These are phyloP conservation scores for Rhodinocichla rosea DNA, from an alignment of 2,113 vertebrate species.

Conservation along the genomic window DNA sequence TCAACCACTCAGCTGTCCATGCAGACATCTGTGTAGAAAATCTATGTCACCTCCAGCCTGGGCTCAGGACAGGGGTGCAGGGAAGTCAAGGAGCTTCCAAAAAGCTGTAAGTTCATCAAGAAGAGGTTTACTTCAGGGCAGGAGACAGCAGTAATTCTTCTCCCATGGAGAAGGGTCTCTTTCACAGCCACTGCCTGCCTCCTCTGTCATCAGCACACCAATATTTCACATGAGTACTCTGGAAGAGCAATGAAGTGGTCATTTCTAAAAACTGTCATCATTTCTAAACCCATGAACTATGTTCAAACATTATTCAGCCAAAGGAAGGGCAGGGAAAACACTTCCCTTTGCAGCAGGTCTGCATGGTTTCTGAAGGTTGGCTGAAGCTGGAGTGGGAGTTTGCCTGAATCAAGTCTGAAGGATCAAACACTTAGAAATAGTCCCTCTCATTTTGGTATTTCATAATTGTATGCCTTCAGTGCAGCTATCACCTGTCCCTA, in stretches of 20 bases:
- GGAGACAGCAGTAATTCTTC: neutral
- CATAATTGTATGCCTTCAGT: neutral
- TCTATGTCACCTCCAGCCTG: neutral
- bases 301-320: neutral
- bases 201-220: neutral
- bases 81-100: neutral
- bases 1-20: fast-evolving
- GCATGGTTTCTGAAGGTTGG: neutral
- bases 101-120: neutral
- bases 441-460: neutral
- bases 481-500: neutral
- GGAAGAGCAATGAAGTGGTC: neutral
- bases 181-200: neutral
- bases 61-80: neutral
- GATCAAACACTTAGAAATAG: neutral
- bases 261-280: neutral
- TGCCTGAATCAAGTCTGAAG: neutral
- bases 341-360: neutral
- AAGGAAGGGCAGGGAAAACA: neutral
- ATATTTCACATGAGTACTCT: neutral
- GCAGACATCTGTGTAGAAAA: fast-evolving
- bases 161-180: neutral
- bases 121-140: neutral
- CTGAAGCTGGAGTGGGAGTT: neutral
- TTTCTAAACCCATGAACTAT: neutral